These are phyloP conservation scores for Dryadula phaetusa DNA, from an alignment of 2,888 invertebrate species.

Conservation along the genomic window DNA sequence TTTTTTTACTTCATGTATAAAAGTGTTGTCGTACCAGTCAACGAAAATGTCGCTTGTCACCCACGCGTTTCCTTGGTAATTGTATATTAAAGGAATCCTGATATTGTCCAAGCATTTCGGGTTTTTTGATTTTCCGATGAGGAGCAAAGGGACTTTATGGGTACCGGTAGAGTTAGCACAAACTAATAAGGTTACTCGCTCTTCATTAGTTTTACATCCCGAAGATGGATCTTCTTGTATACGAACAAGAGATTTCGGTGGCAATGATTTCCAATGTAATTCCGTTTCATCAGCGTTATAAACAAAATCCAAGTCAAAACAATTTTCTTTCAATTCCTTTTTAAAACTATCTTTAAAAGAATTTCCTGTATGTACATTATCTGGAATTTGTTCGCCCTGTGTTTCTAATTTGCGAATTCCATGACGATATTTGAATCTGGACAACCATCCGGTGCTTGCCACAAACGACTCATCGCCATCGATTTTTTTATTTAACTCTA, in stretches of 20 bases:
- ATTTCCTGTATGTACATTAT: conserved; percentile 42
- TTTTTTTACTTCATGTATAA: conserved; percentile 44
- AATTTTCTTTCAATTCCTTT: conserved; percentile 34
- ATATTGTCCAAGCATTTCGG: conserved; percentile 37
- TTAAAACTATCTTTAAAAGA: conserved; percentile 44
- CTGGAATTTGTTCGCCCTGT: conserved; percentile 47
- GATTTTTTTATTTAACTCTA: conserved; percentile 48
- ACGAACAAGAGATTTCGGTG: conserved; percentile 43
- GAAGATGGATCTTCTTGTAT: conserved; percentile 39
- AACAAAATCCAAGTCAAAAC: conserved; percentile 46
- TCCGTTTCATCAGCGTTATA: conserved; percentile 46
- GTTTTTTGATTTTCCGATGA: conserved; percentile 43
- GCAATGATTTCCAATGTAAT: conserved; percentile 44
- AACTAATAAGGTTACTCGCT: conserved; percentile 47
- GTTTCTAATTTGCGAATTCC: conserved; percentile 49
- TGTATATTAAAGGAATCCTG: conserved; percentile 34
- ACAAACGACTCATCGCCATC: conserved; percentile 48
- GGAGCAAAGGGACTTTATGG: conserved; percentile 43
- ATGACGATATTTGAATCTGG: conserved; percentile 50
- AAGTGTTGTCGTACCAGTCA: conserved; percentile 45
- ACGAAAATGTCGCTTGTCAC: conserved; percentile 33
- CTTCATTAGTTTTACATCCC: conserved; percentile 39
- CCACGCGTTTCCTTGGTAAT: conserved; percentile 36
- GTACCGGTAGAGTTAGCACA: conserved; percentile 45
- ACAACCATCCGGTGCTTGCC: conserved; percentile 50